Base-by-base conservation (phyloP, 1,140 invertebrate genomes). In the Coelopa frigida region DNA sequence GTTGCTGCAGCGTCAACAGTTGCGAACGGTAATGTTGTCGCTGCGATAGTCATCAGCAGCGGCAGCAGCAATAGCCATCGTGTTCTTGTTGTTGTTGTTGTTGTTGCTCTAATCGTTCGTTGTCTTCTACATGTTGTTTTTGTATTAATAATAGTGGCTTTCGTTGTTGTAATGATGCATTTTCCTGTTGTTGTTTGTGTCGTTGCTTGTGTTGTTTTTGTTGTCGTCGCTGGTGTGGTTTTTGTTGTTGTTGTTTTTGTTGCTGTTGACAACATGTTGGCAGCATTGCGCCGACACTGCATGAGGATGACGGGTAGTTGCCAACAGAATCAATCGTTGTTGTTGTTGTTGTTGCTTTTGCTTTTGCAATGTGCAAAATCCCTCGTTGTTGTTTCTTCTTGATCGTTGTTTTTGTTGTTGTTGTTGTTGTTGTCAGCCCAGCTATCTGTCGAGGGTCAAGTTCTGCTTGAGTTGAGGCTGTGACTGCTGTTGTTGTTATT, bases 181-280 rank as follows among this genome's bases (percentile, higher is more conserved):
- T 10, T 29, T 29, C 14, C 14, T 14, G 27, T 29, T 29, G 27
- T 29, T 29, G 27, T 29, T 29, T 29, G 8, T 29, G 14, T 8
- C 27, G 14, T 29, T 14, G 27, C 27, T 14, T 10, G 14, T 29
- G 27, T 14, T n/a, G n/a, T n/a, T n/a, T n/a, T n/a, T n/a, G n/a
- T n/a, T n/a, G n/a, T n/a, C n/a, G n/a, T n/a, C n/a, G n/a, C n/a
- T n/a, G n/a, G n/a, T n/a, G n/a, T n/a, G n/a, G n/a, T n/a, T n/a
- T n/a, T n/a, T n/a, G n/a, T n/a, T n/a, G n/a, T 18, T 18, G 40
- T 42, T 20, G 40, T 20, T 42, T 29, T n/a, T 29, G 21, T 12
- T 29, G 27, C 24, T n/a, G n/a, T n/a, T 20, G 12, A n/a, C 40
- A 20, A 27, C 40, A 42, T 42, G 17, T 42, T 29, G 40, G 40